Base-by-base conservation (phyloP, 2,113 vertebrate species). In the Leucosticte australis region DNA sequence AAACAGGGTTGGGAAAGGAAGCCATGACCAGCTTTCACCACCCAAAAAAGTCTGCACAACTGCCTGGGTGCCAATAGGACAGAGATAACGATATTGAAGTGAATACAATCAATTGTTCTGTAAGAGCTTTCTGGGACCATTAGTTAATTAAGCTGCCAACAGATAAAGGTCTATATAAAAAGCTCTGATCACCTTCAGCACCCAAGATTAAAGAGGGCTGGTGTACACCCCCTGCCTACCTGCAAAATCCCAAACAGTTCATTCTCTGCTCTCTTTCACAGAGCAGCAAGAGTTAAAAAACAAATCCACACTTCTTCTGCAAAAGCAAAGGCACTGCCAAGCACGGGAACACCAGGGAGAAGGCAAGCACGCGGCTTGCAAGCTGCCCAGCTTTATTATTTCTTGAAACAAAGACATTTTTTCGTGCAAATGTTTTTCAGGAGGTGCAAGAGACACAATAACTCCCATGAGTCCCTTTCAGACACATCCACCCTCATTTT, bases 251-350 rank as follows among this genome's bases (percentile, higher is more conserved):
- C 60, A 78, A 83, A 17, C 9, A 15, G 7, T 47, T 73, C 42
- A 44, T 89, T 41, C 73, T 81, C 83, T 27, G 47, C 13, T 37
- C 39, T 77, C 44, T 63, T 78, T 37, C 53, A 70, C 42, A 53
- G 69, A 87, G 56, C 39, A 82, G 42, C 26, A 82, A 69, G 95
- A 81, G 96, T 92, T 94, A 94, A 97, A 90, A 69, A 93, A 52
- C 30, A 92, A 87, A 92, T 46, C 84, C 79, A 80, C 3, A 3
- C 50, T 90, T 55, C 73, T 93, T 81, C 86, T 65, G 80, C 85
- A 83, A 81, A 93, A 84, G 74, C 93, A 80, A 78, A 95, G 86
- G 44, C 70, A 83, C n/a, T 95, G 93, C 87, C 94, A 94, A 96
- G 70, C 87, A 75, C 9, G 6, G 7, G 26, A 90, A 92, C 90